Base-by-base conservation (phyloP, 2,797 vertebrate genomes). In the Onychomys arenicola region DNA sequence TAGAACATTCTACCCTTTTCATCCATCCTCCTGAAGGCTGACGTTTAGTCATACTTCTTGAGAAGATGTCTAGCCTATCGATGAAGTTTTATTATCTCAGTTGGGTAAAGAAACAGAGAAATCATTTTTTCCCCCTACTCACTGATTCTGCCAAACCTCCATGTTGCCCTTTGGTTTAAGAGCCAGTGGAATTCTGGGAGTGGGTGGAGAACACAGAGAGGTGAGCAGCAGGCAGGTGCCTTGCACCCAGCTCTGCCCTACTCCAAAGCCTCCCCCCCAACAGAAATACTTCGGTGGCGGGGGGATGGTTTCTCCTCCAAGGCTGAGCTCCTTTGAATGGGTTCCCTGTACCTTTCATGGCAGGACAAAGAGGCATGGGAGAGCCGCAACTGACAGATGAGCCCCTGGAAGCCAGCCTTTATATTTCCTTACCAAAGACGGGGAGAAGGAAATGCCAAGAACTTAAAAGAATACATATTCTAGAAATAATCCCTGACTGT, bases 381-480 rank as follows among this genome's bases (percentile, higher is more conserved):
- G 88, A 29, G 19, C 5, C 2, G 1, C 0, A 0, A 69, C 55
- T 88, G 40, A 25, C 21, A 49, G 37, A 0, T 23, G 87, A 61
- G 55, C 13, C 65, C 75, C 89, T 69, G 61, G 55, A 93, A 95
- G 10, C 75, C 59, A 29, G 55, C 34, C 71, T 6, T n/a, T 49
- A 73, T 43, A 61, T 59, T 81, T 82, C 32, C 81, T 96, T 77
- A 91, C 76, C 80, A 43, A 91, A 87, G 91, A 90, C 82, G 6
- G 71, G 13, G 73, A 86, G 57, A 73, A 61, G 57, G 37, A 80
- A 69, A 61, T 17, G 25, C 81, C 65, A 93, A 93, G 92, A 91
- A 90, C 69, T 85, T 87, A 67, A 94, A 96, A 94, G 94, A 93
- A 95, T 92, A 88, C 93, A 57, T 81, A 84, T 73, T 90, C 61